Percentiles rank a stretch among this genome's conserved stretches.
phyloP scores from a whole-genome alignment of 2,113 vertebrate species.

The Shinisaurus crocodilurus region DNA sequence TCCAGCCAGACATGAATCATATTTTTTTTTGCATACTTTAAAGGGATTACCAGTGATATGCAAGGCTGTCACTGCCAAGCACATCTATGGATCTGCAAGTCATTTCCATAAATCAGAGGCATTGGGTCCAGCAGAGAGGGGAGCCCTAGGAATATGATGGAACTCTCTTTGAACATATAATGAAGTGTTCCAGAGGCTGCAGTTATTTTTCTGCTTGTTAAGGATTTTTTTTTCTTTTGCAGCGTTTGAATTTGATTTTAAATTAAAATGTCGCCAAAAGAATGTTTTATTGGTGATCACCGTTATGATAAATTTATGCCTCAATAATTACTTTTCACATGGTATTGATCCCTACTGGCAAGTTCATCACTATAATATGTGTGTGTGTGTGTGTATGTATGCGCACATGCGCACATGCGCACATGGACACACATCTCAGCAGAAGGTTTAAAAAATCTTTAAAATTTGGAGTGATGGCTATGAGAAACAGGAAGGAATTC shows the following conservation, averaged over 20 bases:
- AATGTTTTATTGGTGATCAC: conserved; percentile 81
- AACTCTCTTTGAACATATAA: conserved; percentile 77
- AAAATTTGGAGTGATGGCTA: not conserved
- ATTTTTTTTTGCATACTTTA: conserved; percentile 78
- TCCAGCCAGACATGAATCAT: conserved; percentile 72
- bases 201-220: conserved; percentile 84
- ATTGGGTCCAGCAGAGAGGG: conserved; percentile 73
- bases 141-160: conserved; percentile 70
- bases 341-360: conserved; percentile 74
- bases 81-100: conserved; percentile 79
- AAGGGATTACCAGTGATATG: conserved; percentile 76
- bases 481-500: not conserved
- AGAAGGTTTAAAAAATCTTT: conserved; percentile 6
- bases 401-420: not conserved
- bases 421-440: not conserved
- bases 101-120: conserved; percentile 77
- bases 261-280: conserved; percentile 79
- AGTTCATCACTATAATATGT: conserved; percentile 40
- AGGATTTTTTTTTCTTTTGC: conserved; percentile 63
- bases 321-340: conserved; percentile 79
- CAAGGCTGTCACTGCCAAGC: conserved; percentile 76
- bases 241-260: conserved; percentile 77
- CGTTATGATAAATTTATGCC: conserved; percentile 81
- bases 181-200: conserved; percentile 76
- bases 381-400: no score